phyloP scores from a whole-genome alignment of 1,140 invertebrate species.

The Brachionus sp. region DNA sequence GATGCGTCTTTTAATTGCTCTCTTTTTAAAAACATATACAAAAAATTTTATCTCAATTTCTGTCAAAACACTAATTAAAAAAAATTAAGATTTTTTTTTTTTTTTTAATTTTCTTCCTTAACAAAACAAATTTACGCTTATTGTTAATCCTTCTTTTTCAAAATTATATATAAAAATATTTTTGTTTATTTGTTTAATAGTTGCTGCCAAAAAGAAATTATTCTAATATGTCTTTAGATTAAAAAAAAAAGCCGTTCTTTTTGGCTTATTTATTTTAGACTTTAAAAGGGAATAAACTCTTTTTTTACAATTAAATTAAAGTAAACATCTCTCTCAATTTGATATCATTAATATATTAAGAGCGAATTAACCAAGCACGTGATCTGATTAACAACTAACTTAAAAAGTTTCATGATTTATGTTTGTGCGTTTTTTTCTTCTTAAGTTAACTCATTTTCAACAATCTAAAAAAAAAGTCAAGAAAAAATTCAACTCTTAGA shows the following conservation, averaged over 20 bases:
- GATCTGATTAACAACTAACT: not conserved
- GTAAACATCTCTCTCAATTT: not conserved
- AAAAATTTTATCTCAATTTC: too few species aligned
- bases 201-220: not conserved
- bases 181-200: not conserved
- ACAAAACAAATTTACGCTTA: not conserved
- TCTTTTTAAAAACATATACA: not conserved
- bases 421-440: not conserved
- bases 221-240: not conserved
- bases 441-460: too few species aligned
- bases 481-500: too few species aligned
- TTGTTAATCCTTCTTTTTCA: too few species aligned
- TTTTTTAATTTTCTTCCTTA: not conserved
- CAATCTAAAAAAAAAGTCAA: too few species aligned
- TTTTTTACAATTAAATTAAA: not conserved
- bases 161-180: not conserved
- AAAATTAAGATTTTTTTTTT: too few species aligned
- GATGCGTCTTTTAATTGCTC: not conserved
- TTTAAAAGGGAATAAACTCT: not conserved
- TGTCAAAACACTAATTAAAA: too few species aligned
- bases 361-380: not conserved
- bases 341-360: not conserved
- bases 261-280: not conserved
- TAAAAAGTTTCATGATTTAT: not conserved
- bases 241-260: not conserved